Evolutionary conservation across 1,140 invertebrate species (phyloP).

Genomic region (Lysiphlebus fabarum): DNA sequence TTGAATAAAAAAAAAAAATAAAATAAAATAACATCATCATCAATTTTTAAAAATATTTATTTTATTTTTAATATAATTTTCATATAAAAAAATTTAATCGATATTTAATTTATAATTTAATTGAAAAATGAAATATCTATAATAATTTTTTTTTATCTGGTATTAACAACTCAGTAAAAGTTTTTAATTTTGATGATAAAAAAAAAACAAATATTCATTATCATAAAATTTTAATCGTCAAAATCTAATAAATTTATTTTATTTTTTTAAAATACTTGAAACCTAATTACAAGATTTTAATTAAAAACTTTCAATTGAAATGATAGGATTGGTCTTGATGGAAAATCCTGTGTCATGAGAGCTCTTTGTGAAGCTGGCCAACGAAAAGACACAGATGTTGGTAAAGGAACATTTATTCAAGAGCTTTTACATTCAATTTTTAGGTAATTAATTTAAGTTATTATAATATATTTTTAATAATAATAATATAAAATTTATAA

Average conservation of each 20-base stretch:
- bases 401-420: conserved; percentile 62
- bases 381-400: conserved; percentile 54
- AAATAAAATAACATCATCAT: background rate
- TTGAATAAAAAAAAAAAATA: background rate
- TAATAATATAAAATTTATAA: conserved; percentile 4
- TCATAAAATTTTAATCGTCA: background rate
- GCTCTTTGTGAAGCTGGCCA: conserved; percentile 68
- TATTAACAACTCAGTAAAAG: too few species aligned
- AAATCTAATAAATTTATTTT: background rate
- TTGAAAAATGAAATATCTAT: too few species aligned
- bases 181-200: too few species aligned
- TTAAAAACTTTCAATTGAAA: conserved; percentile 22
- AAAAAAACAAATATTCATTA: too few species aligned
- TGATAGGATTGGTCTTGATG: conserved; percentile 65
- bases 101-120: too few species aligned
- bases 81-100: too few species aligned
- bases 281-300: conserved; percentile 15
- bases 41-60: too few species aligned
- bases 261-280: too few species aligned
- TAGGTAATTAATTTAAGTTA: conserved; percentile 55
- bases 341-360: conserved; percentile 64
- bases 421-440: conserved; percentile 69
- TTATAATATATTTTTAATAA: background rate
- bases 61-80: too few species aligned
- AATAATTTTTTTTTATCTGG: too few species aligned